A percentile compares a stretch with the other conserved stretches of the same genome.
Evolutionary conservation across 1,140 invertebrate genomes (phyloP).

Genomic region (Cydia fagiglandana): DNA sequence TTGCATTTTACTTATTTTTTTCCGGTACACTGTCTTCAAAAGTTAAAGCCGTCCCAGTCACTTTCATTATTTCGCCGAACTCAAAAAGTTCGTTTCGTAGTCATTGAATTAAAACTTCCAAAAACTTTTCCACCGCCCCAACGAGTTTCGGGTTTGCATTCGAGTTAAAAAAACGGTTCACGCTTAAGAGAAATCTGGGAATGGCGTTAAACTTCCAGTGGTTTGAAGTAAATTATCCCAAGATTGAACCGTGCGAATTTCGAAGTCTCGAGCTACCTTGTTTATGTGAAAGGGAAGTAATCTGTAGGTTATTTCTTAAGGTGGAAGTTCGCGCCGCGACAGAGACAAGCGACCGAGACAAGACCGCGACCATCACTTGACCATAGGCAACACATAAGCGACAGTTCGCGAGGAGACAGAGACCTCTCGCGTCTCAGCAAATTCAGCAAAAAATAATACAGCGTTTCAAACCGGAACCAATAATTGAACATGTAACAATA

Average conservation of each 20-base stretch:
- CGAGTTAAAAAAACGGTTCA: neutral
- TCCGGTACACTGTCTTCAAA: too few relatives aligned
- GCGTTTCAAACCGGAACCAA: too few relatives aligned
- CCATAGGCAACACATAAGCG: too few relatives aligned
- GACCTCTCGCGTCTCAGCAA: too few relatives aligned
- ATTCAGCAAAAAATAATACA: too few relatives aligned
- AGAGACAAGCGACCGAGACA: too few relatives aligned
- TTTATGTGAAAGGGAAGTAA: neutral
- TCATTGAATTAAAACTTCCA: slow-evolving; percentile 31
- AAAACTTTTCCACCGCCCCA: neutral
- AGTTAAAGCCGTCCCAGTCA: slow-evolving; percentile 4
- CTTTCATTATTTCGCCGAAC: neutral
- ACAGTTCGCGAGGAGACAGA: too few relatives aligned
- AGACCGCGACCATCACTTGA: too few relatives aligned
- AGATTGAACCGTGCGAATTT: slow-evolving; percentile 35
- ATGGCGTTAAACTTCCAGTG: slow-evolving; percentile 43
- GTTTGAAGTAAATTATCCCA: slow-evolving; percentile 40
- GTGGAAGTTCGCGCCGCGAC: too few relatives aligned
- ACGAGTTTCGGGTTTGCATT: neutral
- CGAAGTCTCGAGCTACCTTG: neutral
- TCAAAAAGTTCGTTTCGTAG: slow-evolving; percentile 8
- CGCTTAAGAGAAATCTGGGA: slow-evolving; percentile 26
- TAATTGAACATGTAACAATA: too few relatives aligned
- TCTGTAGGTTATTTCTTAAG: neutral
- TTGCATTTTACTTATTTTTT: too few relatives aligned